A percentile compares a stretch with the other conserved stretches of the same genome.
These are phyloP conservation scores for Setophaga coronata DNA, from an alignment of 2,113 vertebrate genomes.

Conservation along the genomic window DNA sequence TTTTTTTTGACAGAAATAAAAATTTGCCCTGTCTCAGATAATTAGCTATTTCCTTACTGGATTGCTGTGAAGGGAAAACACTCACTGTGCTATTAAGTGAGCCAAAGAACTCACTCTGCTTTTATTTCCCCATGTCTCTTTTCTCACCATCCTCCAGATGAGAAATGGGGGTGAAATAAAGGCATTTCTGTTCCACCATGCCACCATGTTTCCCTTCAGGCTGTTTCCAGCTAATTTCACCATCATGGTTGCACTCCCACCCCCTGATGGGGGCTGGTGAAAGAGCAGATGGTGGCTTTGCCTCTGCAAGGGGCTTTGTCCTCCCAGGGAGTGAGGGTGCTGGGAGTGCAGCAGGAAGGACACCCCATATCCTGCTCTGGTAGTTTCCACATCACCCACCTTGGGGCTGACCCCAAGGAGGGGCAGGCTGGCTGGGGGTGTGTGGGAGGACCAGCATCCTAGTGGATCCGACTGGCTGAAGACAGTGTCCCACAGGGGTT, in stretches of 20 bases:
- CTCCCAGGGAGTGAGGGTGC: background rate
- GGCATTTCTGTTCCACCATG: background rate
- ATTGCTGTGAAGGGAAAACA: slow-evolving; percentile 3
- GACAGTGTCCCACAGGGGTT: background rate
- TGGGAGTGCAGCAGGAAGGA: background rate
- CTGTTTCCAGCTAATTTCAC: no score
- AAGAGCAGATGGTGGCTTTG: background rate
- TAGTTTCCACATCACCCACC: background rate
- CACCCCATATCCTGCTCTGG: accelerated
- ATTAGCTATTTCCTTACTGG: slow-evolving; percentile 18
- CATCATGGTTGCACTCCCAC: background rate
- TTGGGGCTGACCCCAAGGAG: background rate
- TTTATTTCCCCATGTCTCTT: background rate
- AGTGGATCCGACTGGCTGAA: background rate
- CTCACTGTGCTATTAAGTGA: background rate
- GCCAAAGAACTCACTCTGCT: background rate
- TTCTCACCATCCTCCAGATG: background rate
- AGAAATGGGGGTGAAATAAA: background rate
- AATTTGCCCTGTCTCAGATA: background rate
- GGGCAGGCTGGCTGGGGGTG: background rate
- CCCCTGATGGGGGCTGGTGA: accelerated
- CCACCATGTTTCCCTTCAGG: no score
- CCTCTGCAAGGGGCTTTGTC: background rate
- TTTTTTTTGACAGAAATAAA: background rate
- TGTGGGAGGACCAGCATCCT: background rate